Evolutionary conservation across 2,113 vertebrate species (phyloP), one percentile per base, ranked within the genome.

Genomic region (Thamnophis sirtalis): DNA sequence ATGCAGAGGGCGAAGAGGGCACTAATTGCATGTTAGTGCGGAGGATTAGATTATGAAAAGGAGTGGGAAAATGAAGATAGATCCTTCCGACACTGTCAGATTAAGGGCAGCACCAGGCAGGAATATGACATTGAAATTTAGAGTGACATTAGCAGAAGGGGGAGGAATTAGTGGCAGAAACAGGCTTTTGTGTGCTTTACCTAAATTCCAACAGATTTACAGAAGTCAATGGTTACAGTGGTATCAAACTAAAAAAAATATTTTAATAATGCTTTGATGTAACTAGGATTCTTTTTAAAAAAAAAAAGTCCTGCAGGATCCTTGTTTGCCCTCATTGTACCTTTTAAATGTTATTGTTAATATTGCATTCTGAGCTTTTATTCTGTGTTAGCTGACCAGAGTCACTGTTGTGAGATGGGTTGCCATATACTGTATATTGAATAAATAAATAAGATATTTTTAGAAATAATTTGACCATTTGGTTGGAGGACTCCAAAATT

Each of bases 11-110:
- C 97, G 97, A 97, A 96, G 97, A 98, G 98, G 99, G 98, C 98
- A 99, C 99, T 99, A 99, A 99, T 99, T 99, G 99, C 98, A 98
- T 99, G 98, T 98, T 99, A 97, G 98, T 99, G 98, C 96, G 98
- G 98, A 98, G 98, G 99, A 99, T 99, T 98, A 98, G 98, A 99
- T 99, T 99, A 99, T 99, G 98, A 99, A 99, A 99, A 98, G 33
- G 98, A 98, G 98, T 98, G 98, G 98, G 98, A 98, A 98, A 99
- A 99, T 99, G 99, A 99, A 99, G 99, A 99, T 98, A 98, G 98
- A 99, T 98, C 98, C 97, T 97, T 95, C 97, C 98, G 98, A 99
- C 99, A 98, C 98, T 99, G 98, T 99, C 99, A 99, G 98, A 99
- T 99, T 99, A 99, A 98, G 98, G 98, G 98, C 98, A 98, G 98